Evolutionary conservation across 2,888 invertebrate species (phyloP).

Genomic region (Protonemura montana): DNA sequence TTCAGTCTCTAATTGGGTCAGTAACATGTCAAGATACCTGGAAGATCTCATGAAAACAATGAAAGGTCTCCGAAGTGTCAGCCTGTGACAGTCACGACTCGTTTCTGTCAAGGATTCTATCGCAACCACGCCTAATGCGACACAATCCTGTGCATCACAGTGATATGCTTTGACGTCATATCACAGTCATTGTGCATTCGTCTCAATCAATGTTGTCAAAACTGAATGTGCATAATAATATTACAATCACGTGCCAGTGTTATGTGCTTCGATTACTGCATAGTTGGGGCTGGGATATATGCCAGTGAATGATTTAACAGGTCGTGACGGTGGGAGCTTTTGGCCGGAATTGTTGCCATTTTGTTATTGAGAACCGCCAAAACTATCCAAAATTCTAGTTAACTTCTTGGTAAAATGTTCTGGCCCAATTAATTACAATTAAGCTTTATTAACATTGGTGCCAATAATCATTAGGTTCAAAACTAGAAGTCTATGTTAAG

Average conservation of each 20-base stretch:
- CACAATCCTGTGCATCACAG: neutral
- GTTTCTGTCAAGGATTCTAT: neutral
- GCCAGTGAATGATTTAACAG: neutral
- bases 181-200: neutral
- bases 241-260: neutral
- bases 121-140: neutral
- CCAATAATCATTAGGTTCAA: too few relatives aligned
- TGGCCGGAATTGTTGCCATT: too few relatives aligned
- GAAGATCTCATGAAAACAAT: neutral
- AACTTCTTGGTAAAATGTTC: too few relatives aligned
- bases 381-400: too few relatives aligned
- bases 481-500: too few relatives aligned
- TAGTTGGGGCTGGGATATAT: neutral
- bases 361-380: too few relatives aligned
- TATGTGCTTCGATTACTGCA: neutral
- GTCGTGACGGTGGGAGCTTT: too few relatives aligned
- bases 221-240: neutral
- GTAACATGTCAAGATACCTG: neutral
- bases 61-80: neutral
- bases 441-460: too few relatives aligned
- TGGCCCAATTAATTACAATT: too few relatives aligned
- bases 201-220: neutral
- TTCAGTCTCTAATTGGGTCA: neutral
- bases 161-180: neutral
- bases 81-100: neutral